phyloP scores from a whole-genome alignment of 2,888 invertebrate species.

The Erannis defoliaria region DNA sequence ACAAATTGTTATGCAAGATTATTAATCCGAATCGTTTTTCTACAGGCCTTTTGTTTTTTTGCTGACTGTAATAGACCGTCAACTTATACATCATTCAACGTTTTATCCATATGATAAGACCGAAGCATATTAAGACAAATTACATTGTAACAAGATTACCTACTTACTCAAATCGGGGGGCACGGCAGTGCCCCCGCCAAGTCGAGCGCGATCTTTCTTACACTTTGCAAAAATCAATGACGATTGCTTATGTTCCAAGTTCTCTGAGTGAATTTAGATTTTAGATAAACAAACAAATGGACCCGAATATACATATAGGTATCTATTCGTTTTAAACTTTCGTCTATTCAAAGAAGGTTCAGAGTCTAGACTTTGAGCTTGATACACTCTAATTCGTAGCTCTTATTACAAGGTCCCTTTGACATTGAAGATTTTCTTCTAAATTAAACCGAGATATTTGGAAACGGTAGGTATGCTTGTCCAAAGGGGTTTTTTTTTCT shows the following conservation, averaged over 20 bases:
- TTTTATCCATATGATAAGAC: too few species aligned
- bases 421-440: background rate
- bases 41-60: too few species aligned
- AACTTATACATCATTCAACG: too few species aligned
- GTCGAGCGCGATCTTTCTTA: too few species aligned
- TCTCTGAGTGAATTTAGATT: background rate
- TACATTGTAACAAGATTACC: too few species aligned
- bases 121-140: too few species aligned
- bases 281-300: conserved; percentile 1
- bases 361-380: conserved; percentile 10
- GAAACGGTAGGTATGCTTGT: background rate
- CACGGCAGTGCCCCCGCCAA: too few species aligned
- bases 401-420: background rate
- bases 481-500: too few species aligned
- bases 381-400: background rate
- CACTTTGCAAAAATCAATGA: background rate
- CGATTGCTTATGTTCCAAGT: conserved; percentile 9
- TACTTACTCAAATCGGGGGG: too few species aligned
- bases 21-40: too few species aligned
- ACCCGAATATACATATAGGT: background rate
- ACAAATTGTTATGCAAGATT: too few species aligned
- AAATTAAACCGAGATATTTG: background rate
- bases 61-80: too few species aligned
- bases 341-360: background rate
- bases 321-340: conserved; percentile 1